These are phyloP conservation scores for Eulemur rubriventer DNA, from an alignment of 2,797 vertebrate genomes.

Conservation along the genomic window DNA sequence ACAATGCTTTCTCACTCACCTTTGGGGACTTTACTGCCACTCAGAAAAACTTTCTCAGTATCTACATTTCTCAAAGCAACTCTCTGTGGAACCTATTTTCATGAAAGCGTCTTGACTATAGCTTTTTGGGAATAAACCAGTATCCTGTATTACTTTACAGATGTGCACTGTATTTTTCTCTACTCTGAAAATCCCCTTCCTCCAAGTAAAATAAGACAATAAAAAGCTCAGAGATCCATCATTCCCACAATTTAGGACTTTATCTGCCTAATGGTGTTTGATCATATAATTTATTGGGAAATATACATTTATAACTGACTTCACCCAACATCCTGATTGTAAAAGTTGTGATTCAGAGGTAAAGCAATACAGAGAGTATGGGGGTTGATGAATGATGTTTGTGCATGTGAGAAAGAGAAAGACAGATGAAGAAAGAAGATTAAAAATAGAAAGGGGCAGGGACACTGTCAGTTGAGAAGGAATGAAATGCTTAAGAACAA, in stretches of 20 bases:
- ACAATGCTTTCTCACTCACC: neutral
- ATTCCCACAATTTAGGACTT: neutral
- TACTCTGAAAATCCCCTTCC: neutral
- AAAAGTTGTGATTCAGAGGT: neutral
- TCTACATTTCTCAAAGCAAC: neutral
- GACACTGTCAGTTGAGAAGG: conserved; percentile 49
- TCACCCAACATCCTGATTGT: neutral
- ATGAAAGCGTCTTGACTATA: neutral
- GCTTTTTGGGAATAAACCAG: neutral
- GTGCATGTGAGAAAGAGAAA: conserved; percentile 38
- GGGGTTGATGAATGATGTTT: neutral
- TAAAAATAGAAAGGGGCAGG: conserved; percentile 52
- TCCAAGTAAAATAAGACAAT: neutral
- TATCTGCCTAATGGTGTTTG: neutral
- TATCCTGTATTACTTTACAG: neutral
- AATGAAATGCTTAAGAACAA: conserved; percentile 10
- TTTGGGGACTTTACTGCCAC: neutral
- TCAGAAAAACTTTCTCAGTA: neutral
- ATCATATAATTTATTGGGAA: conserved; percentile 18
- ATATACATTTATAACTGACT: neutral
- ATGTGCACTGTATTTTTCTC: neutral
- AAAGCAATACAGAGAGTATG: neutral
- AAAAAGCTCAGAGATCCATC: neutral
- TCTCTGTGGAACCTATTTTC: neutral
- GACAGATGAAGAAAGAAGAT: conserved; percentile 48